Conservation (phyloP, 2,888 invertebrate species). For the Drosophila dives region DNA sequence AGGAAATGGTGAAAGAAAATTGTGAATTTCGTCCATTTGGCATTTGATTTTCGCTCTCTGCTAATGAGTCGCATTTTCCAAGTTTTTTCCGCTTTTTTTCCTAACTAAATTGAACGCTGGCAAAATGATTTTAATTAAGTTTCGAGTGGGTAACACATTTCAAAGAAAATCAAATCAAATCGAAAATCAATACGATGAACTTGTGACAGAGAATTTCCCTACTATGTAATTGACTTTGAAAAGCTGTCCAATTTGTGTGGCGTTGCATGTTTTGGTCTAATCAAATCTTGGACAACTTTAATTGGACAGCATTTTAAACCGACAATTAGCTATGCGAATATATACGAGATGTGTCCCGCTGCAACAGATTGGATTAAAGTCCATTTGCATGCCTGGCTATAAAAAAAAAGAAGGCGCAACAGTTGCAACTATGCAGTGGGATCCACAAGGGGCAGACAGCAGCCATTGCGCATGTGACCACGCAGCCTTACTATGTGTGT, state of each 20-base stretch:
- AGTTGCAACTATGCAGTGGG: slow-evolving; percentile 54
- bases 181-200: slow-evolving; percentile 11
- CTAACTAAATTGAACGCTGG: background rate
- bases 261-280: slow-evolving; percentile 43
- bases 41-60: slow-evolving; percentile 5
- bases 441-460: background rate
- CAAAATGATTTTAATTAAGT: slow-evolving; percentile 37
- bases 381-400: slow-evolving; percentile 27
- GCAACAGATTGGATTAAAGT: slow-evolving; percentile 61
- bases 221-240: slow-evolving; percentile 49
- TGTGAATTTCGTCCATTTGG: background rate
- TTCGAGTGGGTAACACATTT: slow-evolving; percentile 18
- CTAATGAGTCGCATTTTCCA: slow-evolving; percentile 12
- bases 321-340: slow-evolving; percentile 55
- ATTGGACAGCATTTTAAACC: slow-evolving; percentile 43
- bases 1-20: background rate
- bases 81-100: slow-evolving; percentile 1
- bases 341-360: slow-evolving; percentile 31
- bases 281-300: slow-evolving; percentile 56
- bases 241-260: slow-evolving; percentile 63
- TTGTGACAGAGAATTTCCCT: slow-evolving; percentile 17
- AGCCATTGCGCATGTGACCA: slow-evolving; percentile 73
- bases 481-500: slow-evolving; percentile 20
- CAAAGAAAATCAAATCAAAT: slow-evolving; percentile 36
- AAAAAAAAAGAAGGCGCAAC: slow-evolving; percentile 60